These are phyloP conservation scores for Caerostris extrusa DNA, from an alignment of 1,140 invertebrate species.

Conservation along the genomic window DNA sequence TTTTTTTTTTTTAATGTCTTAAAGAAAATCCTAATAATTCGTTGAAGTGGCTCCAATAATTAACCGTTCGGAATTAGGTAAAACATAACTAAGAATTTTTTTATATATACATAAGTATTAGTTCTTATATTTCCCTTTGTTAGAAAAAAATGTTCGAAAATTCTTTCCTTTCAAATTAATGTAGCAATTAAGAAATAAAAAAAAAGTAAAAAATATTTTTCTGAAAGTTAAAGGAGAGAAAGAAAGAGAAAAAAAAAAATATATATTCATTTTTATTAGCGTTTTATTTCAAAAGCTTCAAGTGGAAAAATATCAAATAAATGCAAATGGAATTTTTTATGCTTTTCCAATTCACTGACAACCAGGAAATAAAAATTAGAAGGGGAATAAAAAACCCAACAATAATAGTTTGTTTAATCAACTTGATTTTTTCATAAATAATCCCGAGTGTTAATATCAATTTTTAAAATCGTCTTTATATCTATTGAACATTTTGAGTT, in stretches of 20 bases:
- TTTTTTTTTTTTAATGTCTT: neutral
- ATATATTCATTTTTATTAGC: conserved; percentile 14
- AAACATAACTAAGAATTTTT: neutral
- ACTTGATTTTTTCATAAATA: conserved; percentile 14
- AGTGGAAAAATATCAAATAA: conserved; percentile 20
- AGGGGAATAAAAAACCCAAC: neutral
- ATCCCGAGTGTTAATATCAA: neutral
- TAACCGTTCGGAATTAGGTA: neutral
- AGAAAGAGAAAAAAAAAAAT: neutral
- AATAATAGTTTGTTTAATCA: conserved; percentile 17
- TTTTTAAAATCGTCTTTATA: conserved; percentile 7
- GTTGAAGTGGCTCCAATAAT: neutral
- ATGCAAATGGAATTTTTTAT: neutral
- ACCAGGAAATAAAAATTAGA: neutral
- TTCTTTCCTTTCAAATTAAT: neutral
- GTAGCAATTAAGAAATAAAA: neutral
- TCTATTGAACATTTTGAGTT: neutral
- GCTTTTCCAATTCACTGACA: neutral
- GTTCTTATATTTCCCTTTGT: neutral
- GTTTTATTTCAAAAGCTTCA: neutral
- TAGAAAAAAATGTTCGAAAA: neutral
- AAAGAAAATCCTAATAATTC: conserved; percentile 9
- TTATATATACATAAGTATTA: neutral
- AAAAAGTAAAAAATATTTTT: neutral
- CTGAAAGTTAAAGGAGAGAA: neutral